Evolutionary conservation across 1,140 invertebrate genomes (phyloP), one percentile per base, ranked within the genome.

Genomic region (Oppia nitens): DNA sequence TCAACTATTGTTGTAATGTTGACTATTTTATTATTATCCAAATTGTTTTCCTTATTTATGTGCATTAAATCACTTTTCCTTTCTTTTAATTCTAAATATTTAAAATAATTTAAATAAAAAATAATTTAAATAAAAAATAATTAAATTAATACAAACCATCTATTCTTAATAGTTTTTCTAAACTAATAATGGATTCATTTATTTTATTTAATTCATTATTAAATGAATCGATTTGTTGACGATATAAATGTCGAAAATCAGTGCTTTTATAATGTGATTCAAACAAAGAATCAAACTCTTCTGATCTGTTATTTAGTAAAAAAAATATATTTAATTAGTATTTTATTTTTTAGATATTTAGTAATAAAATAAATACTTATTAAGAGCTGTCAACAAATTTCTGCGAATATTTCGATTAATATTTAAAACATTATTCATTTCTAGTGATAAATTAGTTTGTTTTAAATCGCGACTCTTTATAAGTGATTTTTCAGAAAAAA

Each of bases 331-430:
- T 9, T 23, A 55, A 9, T 9, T 20, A 49, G 49, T 49, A 51
- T 55, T 17, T 12, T 53, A 48, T 17, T 11, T 3, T 25, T 49
- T 6, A 54, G 25, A 50, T 51, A 40, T 17, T n/a, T n/a, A n/a
- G n/a, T n/a, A 40, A 17, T 23, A 54, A 54, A 25, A 25, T 20
- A 6, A 6, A 25, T 51, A 57, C 55, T 49, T 57, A 49, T 45
- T 12, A 6, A 57, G n/a, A 6, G 47, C 21, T 6, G 47, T 20
- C n/a, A 48, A 57, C 3, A 57, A 27, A 25, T 3, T 1, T 23
- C 27, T 57, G 11, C 56, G 56, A 49, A 57, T 50, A 27, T 49
- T 57, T 25, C 56, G 45, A 50, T 3, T 48, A 17, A 21, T 21
- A 27, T 20, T 45, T 47, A 40, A 49, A 14, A 56, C 11, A 51